These are phyloP conservation scores for Zeus faber DNA, from an alignment of 2,113 vertebrate genomes.

Conservation along the genomic window DNA sequence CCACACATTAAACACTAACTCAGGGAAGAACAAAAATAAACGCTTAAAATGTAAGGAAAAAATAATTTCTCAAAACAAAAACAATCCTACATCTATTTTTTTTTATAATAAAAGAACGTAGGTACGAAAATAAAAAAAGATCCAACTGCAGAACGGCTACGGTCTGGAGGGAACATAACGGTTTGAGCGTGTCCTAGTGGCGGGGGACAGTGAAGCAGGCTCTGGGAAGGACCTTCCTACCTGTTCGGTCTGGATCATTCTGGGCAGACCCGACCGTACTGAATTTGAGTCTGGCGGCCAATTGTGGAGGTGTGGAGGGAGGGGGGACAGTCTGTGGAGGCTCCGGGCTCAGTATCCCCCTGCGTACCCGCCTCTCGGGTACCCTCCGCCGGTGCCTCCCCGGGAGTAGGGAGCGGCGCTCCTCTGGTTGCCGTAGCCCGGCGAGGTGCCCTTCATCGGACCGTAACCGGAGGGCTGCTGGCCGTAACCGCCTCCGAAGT, in stretches of 20 bases:
- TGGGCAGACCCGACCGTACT: conserved; percentile 52
- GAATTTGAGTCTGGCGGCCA: conserved; percentile 53
- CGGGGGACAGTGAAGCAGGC: conserved; percentile 58
- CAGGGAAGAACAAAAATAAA: too few species aligned
- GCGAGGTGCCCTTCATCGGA: conserved; percentile 84
- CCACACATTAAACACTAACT: conserved; percentile 59
- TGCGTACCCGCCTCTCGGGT: conserved; percentile 64
- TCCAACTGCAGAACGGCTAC: conserved; percentile 58
- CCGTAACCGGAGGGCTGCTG: conserved; percentile 89
- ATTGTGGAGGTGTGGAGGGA: conserved; percentile 41
- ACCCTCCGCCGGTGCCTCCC: conserved; percentile 76
- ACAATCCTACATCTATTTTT: conserved; percentile 45
- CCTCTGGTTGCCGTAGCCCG: conserved; percentile 77
- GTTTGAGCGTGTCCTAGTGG: conserved; percentile 60
- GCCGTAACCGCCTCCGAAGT: conserved; percentile 85
- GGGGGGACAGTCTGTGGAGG: conserved; percentile 7
- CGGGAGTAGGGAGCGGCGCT: conserved; percentile 85
- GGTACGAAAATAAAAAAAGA: conserved; percentile 47
- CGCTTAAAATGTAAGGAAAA: conserved; percentile 38
- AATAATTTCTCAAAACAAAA: conserved; percentile 42
- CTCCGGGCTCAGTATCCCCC: conserved; percentile 48
- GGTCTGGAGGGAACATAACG: not conserved
- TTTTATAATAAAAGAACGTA: conserved; percentile 50
- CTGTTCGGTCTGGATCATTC: conserved; percentile 66
- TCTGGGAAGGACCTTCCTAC: conserved; percentile 77